A percentile compares a stretch with the other conserved stretches of the same genome.
These are phyloP conservation scores for Danaus plexippus DNA, from an alignment of 1,140 invertebrate genomes.

Conservation along the genomic window DNA sequence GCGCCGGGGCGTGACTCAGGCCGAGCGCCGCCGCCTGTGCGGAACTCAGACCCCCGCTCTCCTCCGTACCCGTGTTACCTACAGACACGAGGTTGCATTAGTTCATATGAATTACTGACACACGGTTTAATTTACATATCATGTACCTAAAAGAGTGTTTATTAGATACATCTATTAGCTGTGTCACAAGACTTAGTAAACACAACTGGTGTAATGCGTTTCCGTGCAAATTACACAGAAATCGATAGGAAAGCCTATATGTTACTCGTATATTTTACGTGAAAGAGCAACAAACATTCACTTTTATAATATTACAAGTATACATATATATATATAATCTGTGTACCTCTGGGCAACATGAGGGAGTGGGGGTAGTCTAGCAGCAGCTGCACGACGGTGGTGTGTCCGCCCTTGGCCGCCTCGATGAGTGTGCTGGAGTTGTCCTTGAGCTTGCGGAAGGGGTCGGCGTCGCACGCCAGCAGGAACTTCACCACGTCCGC, in stretches of 20 bases:
- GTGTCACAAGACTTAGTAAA: too few species aligned
- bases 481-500: slow-evolving; percentile 92
- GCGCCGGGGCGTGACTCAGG: slow-evolving; percentile 55
- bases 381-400: slow-evolving; percentile 92
- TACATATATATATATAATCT: too few species aligned
- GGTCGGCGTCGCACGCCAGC: slow-evolving; percentile 91
- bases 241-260: too few species aligned
- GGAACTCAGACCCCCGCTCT: slow-evolving; percentile 47
- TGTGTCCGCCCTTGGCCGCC: slow-evolving; percentile 97
- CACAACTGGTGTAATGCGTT: too few species aligned
- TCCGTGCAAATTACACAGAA: too few species aligned
- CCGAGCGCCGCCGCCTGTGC: slow-evolving; percentile 58
- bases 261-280: too few species aligned
- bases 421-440: slow-evolving; percentile 99
- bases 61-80: slow-evolving; percentile 55
- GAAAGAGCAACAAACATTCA: too few species aligned
- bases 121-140: too few species aligned
- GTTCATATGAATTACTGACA: too few species aligned
- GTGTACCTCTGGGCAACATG: slow-evolving; percentile 72
- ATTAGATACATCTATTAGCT: too few species aligned
- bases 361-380: slow-evolving; percentile 94
- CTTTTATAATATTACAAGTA: too few species aligned
- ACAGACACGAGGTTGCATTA: background rate
- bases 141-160: too few species aligned
- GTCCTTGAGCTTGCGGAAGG: slow-evolving; percentile 97